Percentiles rank a stretch among this genome's conserved stretches.
Evolutionary conservation across 2,113 vertebrate species (phyloP).

Genomic region (Sialia sialis): DNA sequence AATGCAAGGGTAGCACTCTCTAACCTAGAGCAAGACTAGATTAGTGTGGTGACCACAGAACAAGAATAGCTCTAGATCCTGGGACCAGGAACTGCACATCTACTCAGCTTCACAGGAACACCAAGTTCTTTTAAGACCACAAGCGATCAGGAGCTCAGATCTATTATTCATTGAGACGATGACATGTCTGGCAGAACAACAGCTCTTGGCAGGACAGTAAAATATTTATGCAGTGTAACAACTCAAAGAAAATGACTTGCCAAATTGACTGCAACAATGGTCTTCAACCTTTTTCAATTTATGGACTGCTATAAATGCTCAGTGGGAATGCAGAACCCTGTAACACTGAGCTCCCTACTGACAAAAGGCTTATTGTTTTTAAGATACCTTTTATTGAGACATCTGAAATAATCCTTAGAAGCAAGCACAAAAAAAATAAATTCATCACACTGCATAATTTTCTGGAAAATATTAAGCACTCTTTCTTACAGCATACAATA

Average conservation of each 20-base stretch:
- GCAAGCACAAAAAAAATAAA: not conserved
- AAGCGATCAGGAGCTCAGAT: slow-evolving; percentile 20
- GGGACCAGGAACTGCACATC: not conserved
- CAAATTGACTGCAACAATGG: slow-evolving; percentile 38
- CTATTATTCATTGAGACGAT: slow-evolving; percentile 51
- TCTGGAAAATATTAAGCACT: not conserved
- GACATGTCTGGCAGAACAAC: slow-evolving; percentile 54
- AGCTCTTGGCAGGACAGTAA: slow-evolving; percentile 49
- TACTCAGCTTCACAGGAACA: not conserved
- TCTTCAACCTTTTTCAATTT: slow-evolving; percentile 23
- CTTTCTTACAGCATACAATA: not conserved
- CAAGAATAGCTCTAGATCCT: not conserved
- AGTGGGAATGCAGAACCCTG: not conserved
- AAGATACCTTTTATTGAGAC: not conserved
- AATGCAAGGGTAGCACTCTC: not conserved
- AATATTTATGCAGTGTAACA: slow-evolving; percentile 43
- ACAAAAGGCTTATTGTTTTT: slow-evolving; percentile 14
- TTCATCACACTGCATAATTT: not conserved
- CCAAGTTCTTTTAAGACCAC: not conserved
- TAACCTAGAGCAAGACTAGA: not conserved
- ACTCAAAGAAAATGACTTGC: slow-evolving; percentile 30
- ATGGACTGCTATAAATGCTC: slow-evolving; percentile 18
- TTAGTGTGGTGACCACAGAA: not conserved
- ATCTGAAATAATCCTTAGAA: not conserved
- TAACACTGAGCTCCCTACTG: not conserved